Conservation (phyloP, 1,140 invertebrate species). For the Coptotermes formosanus region DNA sequence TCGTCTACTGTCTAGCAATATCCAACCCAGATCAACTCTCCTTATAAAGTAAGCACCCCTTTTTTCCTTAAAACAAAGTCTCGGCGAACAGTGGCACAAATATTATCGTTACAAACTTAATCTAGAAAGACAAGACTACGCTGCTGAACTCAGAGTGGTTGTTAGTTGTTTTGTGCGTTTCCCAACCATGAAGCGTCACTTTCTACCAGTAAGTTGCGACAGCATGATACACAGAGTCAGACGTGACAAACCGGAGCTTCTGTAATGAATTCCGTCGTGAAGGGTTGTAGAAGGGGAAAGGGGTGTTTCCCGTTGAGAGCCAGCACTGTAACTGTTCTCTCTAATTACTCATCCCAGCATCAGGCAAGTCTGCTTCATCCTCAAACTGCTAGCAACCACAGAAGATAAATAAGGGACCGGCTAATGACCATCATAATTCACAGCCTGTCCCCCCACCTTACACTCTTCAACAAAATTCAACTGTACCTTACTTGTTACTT, state of each 20-base stretch:
- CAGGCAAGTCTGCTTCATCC: neutral
- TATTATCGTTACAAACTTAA: neutral
- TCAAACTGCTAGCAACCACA: neutral
- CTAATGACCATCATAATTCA: slow-evolving; percentile 13
- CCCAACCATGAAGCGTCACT: neutral
- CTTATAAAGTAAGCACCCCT: neutral
- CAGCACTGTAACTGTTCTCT: neutral
- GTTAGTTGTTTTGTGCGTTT: neutral
- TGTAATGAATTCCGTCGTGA: neutral
- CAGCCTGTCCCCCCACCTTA: neutral
- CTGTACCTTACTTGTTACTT: neutral
- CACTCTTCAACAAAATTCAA: neutral
- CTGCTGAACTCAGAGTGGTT: neutral
- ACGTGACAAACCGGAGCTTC: neutral
- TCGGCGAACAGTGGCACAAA: neutral
- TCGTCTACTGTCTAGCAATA: neutral
- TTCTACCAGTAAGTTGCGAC: neutral
- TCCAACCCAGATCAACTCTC: neutral
- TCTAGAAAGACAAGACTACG: neutral
- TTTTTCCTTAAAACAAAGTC: neutral
- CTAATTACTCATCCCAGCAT: neutral
- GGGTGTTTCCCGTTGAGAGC: neutral
- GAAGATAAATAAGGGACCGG: neutral
- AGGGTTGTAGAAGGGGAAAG: too few relatives aligned
- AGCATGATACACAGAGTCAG: neutral